Conservation (phyloP, 2,797 vertebrate species). For the Poecilia wingei region DNA sequence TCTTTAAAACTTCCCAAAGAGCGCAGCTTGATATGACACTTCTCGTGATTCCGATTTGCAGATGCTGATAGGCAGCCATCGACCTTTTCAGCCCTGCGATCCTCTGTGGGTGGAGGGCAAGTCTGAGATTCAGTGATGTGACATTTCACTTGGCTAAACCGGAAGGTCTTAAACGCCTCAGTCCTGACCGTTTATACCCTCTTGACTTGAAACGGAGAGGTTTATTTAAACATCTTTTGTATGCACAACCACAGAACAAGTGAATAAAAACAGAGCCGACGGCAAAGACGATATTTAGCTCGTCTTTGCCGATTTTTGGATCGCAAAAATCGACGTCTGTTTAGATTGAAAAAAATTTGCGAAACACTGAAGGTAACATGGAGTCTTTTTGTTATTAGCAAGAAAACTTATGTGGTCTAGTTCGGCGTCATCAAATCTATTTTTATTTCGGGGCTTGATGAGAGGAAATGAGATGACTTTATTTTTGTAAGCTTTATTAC, state of each 20-base stretch:
- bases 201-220: background rate
- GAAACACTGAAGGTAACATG: background rate
- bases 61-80: slow-evolving; percentile 8
- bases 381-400: background rate
- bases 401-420: background rate
- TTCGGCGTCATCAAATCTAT: background rate
- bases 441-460: background rate
- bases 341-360: too few species aligned
- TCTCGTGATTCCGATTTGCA: background rate
- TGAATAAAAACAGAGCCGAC: background rate
- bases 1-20: background rate
- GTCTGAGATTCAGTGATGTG: background rate
- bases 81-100: background rate
- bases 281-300: background rate
- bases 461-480: background rate
- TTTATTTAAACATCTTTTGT: background rate
- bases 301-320: background rate
- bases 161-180: background rate
- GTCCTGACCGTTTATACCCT: background rate
- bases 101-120: background rate
- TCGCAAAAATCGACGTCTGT: background rate
- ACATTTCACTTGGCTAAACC: slow-evolving; percentile 1
- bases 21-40: background rate
- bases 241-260: background rate
- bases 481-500: background rate